Base-by-base conservation (phyloP, 1,140 invertebrate species). In the Antheraea pernyi region DNA sequence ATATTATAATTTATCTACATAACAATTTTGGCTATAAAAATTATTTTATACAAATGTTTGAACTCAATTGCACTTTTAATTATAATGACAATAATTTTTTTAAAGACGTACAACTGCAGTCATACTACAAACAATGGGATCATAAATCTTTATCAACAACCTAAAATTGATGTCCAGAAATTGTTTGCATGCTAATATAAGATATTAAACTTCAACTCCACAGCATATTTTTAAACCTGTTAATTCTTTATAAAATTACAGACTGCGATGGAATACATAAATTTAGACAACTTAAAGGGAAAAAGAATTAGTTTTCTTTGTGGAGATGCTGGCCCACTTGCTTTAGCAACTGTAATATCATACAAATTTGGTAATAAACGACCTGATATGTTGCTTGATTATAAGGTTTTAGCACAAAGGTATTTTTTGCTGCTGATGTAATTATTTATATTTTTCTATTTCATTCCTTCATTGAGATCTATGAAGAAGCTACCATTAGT, bases 281-380 rank as follows among this genome's bases (percentile, higher is more conserved):
- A 86, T 69, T 64, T 91, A 53, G 77, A 86, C 37, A 76, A 81
- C 64, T 69, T 91, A 42, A 89, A 83, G 77, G 87, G 82, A 10
- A 71, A 71, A 0, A 80, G 94, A 71, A 91, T 95, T 16, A 95
- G 96, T 63, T 97, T 97, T 85, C 82, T 97, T 18, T 96, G 95
- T 93, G 97, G 97, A 66, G 95, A 95, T 92, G 94, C 95, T 58
- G 97, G 97, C 36, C 96, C 96, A 19, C 81, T 97, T 42, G 94
- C 96, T 16, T 82, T 97, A 19, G 94, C 93, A 67, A 94, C 95
- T 70, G 94, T 97, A 1, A 89, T 97, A 58, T 93, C 95, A 76
- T 86, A 95, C 77, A 93, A 91, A 74, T 70, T 94, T 69, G 90
- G 89, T 10, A 82, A 86, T 68, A 83, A 80, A 65, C 80, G 87